These are phyloP conservation scores for Propsilocerus akamusi DNA, from an alignment of 1,140 invertebrate species.

Conservation along the genomic window DNA sequence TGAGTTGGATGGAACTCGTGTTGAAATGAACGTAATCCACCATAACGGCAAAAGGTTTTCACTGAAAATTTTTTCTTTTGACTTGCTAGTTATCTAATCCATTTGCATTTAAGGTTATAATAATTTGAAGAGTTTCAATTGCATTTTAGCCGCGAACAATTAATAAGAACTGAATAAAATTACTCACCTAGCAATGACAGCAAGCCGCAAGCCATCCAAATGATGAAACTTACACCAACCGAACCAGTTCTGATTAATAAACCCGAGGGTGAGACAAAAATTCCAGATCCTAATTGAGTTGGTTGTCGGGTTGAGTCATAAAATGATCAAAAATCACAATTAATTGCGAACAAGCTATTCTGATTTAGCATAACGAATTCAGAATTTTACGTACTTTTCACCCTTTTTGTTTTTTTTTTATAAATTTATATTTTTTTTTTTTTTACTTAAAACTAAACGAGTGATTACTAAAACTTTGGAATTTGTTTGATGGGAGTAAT, in stretches of 20 bases:
- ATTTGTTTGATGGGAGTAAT: too few relatives aligned
- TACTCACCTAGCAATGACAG: conserved; percentile 70
- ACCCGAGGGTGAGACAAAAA: conserved; percentile 94
- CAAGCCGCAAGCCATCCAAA: conserved; percentile 85
- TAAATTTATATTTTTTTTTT: background rate
- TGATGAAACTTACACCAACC: conserved; percentile 82
- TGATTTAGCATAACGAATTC: background rate
- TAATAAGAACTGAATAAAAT: background rate
- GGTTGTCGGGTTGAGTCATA: background rate
- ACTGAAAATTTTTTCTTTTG: too few relatives aligned
- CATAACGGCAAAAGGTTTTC: too few relatives aligned
- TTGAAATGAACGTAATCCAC: too few relatives aligned
- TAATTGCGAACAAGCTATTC: background rate
- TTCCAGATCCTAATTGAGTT: conserved; percentile 64
- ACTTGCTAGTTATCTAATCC: too few relatives aligned
- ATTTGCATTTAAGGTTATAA: too few relatives aligned
- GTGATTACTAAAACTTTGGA: background rate
- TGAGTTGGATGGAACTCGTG: too few relatives aligned
- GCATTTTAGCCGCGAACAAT: too few relatives aligned
- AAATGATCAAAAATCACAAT: background rate
- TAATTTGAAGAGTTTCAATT: too few relatives aligned
- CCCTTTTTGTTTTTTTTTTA: background rate
- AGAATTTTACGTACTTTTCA: background rate
- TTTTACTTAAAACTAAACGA: background rate
- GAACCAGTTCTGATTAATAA: conserved; percentile 79